phyloP scores from a whole-genome alignment of 2,113 vertebrate genomes.

The Pterocles burchelli region DNA sequence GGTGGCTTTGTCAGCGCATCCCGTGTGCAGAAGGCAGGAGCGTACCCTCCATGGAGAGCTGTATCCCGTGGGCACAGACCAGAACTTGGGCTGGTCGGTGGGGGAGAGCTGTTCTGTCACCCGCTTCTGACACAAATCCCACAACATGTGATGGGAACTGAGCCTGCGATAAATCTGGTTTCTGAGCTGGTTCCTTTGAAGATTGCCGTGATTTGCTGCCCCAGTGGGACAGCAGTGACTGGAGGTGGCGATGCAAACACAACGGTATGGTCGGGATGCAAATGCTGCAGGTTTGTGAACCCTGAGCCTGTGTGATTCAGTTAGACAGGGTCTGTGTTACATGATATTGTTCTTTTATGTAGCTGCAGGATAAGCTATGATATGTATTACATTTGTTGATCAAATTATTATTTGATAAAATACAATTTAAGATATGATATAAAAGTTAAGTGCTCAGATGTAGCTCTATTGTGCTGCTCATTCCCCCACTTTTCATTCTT shows the following conservation, averaged over 20 bases:
- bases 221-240: background rate
- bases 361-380: background rate
- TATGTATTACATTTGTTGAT: background rate
- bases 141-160: background rate
- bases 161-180: background rate
- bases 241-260: background rate
- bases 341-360: background rate
- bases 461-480: background rate
- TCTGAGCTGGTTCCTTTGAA: background rate
- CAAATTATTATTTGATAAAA: background rate
- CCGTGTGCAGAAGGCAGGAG: background rate
- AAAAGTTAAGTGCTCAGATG: background rate
- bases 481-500: background rate
- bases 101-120: too few species aligned
- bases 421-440: background rate
- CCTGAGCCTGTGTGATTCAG: background rate
- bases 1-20: background rate
- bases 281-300: background rate
- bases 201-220: background rate
- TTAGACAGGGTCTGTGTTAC: background rate
- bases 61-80: background rate
- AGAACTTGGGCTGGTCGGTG: background rate
- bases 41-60: background rate
- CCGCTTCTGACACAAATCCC: background rate
- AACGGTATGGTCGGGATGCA: rapidly evolving